These are phyloP conservation scores for Ectropis crepuscularia DNA, from an alignment of 2,888 invertebrate species.

Conservation along the genomic window DNA sequence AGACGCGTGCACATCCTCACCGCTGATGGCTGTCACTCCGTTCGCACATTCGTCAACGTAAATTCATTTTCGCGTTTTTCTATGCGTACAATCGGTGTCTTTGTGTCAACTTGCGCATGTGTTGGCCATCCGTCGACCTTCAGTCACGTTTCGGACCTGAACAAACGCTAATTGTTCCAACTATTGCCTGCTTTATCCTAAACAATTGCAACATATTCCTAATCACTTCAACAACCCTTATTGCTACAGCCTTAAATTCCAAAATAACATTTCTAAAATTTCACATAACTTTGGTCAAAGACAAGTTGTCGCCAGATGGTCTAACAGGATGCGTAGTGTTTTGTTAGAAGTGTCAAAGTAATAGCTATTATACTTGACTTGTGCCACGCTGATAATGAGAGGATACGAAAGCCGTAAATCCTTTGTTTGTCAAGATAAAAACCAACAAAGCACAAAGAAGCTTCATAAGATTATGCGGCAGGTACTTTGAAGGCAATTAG, in stretches of 20 bases:
- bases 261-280: slow-evolving; percentile 18
- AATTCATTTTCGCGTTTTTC: slow-evolving; percentile 37
- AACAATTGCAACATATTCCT: slow-evolving; percentile 41
- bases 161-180: slow-evolving; percentile 63
- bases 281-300: slow-evolving; percentile 18
- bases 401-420: slow-evolving; percentile 50
- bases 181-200: slow-evolving; percentile 54
- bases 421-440: slow-evolving; percentile 52
- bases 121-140: slow-evolving; percentile 55
- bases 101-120: slow-evolving; percentile 47
- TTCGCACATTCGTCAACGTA: slow-evolving; percentile 31
- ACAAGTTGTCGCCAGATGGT: slow-evolving; percentile 62
- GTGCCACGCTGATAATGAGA: slow-evolving; percentile 49
- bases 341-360: slow-evolving; percentile 62
- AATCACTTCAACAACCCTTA: slow-evolving; percentile 21
- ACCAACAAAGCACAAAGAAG: slow-evolving; percentile 40
- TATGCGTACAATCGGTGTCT: slow-evolving; percentile 32
- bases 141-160: slow-evolving; percentile 56
- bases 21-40: slow-evolving; percentile 30
- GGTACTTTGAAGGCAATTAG: neutral
- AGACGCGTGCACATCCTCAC: slow-evolving; percentile 31
- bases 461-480: slow-evolving; percentile 28
- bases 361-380: slow-evolving; percentile 58
- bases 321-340: slow-evolving; percentile 59
- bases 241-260: slow-evolving; percentile 12